These are phyloP conservation scores for Scaptomyza cyrtandrae DNA, from an alignment of 2,888 invertebrate species.

Conservation along the genomic window DNA sequence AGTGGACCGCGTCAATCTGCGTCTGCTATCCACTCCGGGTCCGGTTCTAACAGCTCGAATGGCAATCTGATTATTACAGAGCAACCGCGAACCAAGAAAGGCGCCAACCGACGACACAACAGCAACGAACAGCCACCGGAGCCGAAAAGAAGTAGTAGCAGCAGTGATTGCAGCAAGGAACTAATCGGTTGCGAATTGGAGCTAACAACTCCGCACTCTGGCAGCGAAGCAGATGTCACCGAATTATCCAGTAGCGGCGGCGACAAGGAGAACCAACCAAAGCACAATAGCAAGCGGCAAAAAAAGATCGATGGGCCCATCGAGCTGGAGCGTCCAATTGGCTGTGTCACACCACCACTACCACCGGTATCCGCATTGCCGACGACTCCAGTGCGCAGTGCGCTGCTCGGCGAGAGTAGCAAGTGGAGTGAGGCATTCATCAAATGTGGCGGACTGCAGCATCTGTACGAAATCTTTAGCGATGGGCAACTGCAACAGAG, in stretches of 20 bases:
- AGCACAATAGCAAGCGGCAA: slow-evolving; percentile 68
- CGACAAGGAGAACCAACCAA: slow-evolving; percentile 80
- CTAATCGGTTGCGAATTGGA: slow-evolving; percentile 53
- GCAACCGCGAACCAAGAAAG: slow-evolving; percentile 63
- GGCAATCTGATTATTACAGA: slow-evolving; percentile 67
- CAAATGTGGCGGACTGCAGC: slow-evolving; percentile 93
- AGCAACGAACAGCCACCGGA: slow-evolving; percentile 68
- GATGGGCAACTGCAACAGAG: slow-evolving; percentile 92
- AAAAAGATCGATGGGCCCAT: slow-evolving; percentile 60
- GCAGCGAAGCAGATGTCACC: slow-evolving; percentile 43
- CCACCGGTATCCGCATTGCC: slow-evolving; percentile 24
- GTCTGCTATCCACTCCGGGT: slow-evolving; percentile 32
- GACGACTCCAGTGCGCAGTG: slow-evolving; percentile 34
- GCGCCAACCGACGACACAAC: slow-evolving; percentile 63
- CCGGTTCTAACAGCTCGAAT: slow-evolving; percentile 43
- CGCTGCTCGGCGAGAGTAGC: slow-evolving; percentile 45
- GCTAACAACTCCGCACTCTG: slow-evolving; percentile 47
- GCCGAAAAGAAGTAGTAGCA: slow-evolving; percentile 55
- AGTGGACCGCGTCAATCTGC: slow-evolving; percentile 63
- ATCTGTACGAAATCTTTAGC: slow-evolving; percentile 96
- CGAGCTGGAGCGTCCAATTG: slow-evolving; percentile 58
- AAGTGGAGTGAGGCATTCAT: slow-evolving; percentile 93
- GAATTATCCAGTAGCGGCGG: slow-evolving; percentile 59
- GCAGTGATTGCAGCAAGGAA: slow-evolving; percentile 55
- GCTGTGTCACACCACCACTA: slow-evolving; percentile 56